These are phyloP conservation scores for Drosophila oshimai DNA, from an alignment of 1,140 invertebrate genomes.

Conservation along the genomic window DNA sequence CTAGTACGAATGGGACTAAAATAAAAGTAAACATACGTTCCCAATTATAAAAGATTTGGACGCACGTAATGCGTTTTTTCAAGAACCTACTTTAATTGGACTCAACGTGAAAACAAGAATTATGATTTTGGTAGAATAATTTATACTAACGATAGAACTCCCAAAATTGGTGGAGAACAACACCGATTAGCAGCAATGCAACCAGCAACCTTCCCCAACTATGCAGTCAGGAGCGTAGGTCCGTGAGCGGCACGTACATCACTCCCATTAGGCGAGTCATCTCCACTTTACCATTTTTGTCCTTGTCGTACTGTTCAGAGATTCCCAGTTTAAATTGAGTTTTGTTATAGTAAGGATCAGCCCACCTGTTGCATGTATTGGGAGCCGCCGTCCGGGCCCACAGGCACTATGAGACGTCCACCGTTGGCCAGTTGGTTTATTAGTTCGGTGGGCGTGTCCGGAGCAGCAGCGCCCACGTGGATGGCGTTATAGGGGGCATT, in stretches of 20 bases:
- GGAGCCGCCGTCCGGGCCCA: conserved; percentile 91
- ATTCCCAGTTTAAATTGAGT: no score
- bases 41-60: no score
- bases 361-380: conserved; percentile 90
- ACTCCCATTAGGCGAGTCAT: conserved; percentile 95
- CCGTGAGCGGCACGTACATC: conserved; percentile 98
- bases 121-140: background rate
- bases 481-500: conserved; percentile 88
- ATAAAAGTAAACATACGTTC: no score
- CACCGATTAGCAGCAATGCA: conserved; percentile 29
- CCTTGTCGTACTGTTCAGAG: conserved; percentile 96
- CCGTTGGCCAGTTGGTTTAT: conserved; percentile 88
- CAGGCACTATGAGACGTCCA: conserved; percentile 95
- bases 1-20: background rate
- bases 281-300: conserved; percentile 89
- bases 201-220: conserved; percentile 10
- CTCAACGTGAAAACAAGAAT: conserved; percentile 11
- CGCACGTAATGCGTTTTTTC: background rate
- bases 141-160: conserved; percentile 26
- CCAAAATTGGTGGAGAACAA: conserved; percentile 40
- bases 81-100: conserved; percentile 13
- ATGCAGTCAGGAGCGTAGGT: conserved; percentile 83
- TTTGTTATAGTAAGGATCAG: background rate
- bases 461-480: conserved; percentile 93
- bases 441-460: conserved; percentile 89